Evolutionary conservation across 1,140 invertebrate species (phyloP).

Genomic region (silkworm (Bombyx mori)): DNA sequence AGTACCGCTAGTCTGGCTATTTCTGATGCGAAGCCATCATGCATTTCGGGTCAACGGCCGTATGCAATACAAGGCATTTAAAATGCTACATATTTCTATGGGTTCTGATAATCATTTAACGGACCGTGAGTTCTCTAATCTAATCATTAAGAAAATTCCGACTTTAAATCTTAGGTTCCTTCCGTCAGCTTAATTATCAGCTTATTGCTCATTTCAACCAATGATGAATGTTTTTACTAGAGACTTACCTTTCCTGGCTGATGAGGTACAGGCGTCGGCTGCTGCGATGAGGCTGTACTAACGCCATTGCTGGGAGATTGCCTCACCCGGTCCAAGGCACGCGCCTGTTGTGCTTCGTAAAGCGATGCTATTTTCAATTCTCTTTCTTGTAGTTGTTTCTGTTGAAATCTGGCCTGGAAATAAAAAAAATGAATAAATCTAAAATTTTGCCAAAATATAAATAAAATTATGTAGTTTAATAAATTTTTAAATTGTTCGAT

Average conservation of each 20-base stretch:
- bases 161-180: no score
- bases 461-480: background rate
- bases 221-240: background rate
- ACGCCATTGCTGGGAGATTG: conserved; percentile 72
- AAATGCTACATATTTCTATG: no score
- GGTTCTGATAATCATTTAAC: no score
- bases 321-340: conserved; percentile 76
- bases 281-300: conserved; percentile 21
- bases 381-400: conserved; percentile 80
- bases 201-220: no score
- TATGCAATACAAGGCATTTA: no score
- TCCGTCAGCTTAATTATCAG: no score
- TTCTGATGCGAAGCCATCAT: no score
- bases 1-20: no score
- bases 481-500: background rate
- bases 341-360: conserved; percentile 80
- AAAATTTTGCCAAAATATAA: no score
- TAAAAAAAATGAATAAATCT: conserved; percentile 3
- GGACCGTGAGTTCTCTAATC: no score
- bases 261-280: conserved; percentile 14
- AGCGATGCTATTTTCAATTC: conserved; percentile 79
- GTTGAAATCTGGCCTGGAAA: conserved; percentile 80
- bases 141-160: no score
- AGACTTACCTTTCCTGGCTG: conserved; percentile 48
- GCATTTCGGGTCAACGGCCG: no score